Evolutionary conservation across 2,797 vertebrate species (phyloP), one percentile per base, ranked within the genome.

Genomic region (Rhinophrynus dorsalis): DNA sequence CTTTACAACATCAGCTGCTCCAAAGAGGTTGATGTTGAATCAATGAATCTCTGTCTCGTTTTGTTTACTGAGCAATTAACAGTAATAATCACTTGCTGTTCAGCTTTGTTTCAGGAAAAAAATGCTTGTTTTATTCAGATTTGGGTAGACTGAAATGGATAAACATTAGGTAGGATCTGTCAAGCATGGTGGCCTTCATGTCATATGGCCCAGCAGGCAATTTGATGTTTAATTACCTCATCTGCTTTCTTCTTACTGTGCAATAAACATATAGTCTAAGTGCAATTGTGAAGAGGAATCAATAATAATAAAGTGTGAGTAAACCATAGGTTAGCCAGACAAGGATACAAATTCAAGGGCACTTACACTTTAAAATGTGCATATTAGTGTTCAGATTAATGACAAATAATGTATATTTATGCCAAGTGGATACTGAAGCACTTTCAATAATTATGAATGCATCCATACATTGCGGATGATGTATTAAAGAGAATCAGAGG

Each of bases 211-310:
- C 79, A 82, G 82, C 79, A 85, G 76, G 80, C 89, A 84, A 82
- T 88, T 83, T 77, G 72, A 69, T 74, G 77, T 85, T 88, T 89
- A 90, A 88, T 86, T 82, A 79, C 77, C 82, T 78, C 78, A 73
- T 68, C 1, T 42, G 75, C 84, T 80, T 83, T 76, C 78, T 76
- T 78, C 85, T 77, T 75, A 63, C 66, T 58, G 80, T 78, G 77
- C 55, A 76, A 58, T 79, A 80, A 86, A 79, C 47, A 66, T 62
- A 64, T 74, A 75, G 77, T 83, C 82, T 67, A 77, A 76, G 64
- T 72, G 69, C 60, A 81, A 81, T 83, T 75, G 78, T 45, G 61
- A 58, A 55, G 44, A 67, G 8, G 32, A 54, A 69, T 69, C 68
- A 65, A 65, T 72, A 58, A 27, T 42, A 37, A 59, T 65, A 65